Evolutionary conservation across 2,888 invertebrate genomes (phyloP).

Genomic region (Tetragonula carbonaria): DNA sequence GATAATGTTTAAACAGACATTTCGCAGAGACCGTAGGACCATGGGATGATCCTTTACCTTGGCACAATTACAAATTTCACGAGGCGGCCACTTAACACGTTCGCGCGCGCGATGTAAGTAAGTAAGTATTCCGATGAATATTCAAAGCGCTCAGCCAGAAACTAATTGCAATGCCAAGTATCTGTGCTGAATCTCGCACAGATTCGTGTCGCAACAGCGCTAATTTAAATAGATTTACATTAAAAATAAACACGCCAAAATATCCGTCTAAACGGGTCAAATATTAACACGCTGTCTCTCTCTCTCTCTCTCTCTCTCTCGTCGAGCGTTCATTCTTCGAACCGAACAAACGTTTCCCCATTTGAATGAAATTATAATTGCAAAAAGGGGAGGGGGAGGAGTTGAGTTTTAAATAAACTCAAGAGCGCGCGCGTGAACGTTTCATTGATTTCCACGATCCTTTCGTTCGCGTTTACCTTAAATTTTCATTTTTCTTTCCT

Average conservation of each 20-base stretch:
- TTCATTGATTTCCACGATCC: background rate
- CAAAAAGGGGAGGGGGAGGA: background rate
- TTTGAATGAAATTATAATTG: conserved; percentile 28
- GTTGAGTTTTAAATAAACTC: background rate
- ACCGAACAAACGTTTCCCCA: background rate
- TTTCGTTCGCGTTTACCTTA: background rate
- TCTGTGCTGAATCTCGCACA: conserved; percentile 42
- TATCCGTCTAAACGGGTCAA: conserved; percentile 23
- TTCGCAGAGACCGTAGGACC: conserved; percentile 26
- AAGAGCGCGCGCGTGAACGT: background rate
- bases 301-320: too few relatives aligned
- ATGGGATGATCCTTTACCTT: conserved; percentile 40
- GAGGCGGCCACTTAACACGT: conserved; percentile 43
- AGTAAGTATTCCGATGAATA: conserved; percentile 60
- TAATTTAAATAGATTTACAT: conserved; percentile 61
- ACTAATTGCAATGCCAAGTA: conserved; percentile 59
- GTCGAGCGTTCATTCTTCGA: background rate
- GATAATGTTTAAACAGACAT: conserved; percentile 31
- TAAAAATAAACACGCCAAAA: conserved; percentile 55
- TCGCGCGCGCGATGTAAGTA: conserved; percentile 35
- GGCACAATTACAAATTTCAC: conserved; percentile 58
- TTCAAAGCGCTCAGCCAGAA: conserved; percentile 50
- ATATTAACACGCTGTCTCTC: conserved; percentile 3
- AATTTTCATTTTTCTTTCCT: background rate
- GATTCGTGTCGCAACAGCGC: conserved; percentile 33